Evolutionary conservation across 1,140 invertebrate species (phyloP), one percentile per base, ranked within the genome.

Genomic region (Aphaenogaster ashmeadi): DNA sequence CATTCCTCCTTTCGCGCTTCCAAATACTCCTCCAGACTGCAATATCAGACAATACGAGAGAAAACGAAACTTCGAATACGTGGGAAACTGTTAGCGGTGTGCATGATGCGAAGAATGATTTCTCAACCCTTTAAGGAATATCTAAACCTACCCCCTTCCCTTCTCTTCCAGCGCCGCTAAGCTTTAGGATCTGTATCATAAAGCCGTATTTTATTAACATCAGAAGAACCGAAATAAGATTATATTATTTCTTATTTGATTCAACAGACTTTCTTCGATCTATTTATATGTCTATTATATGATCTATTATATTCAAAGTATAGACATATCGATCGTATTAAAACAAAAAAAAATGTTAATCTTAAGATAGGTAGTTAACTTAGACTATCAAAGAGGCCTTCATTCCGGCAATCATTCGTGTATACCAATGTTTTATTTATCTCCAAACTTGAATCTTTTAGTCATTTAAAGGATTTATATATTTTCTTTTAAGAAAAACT

Each of bases 11-110:
- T 67, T 84, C 54, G 80, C 75, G 83, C 77, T 90, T 90, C 54
- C 67, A 81, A 67, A 75, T 85, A 85, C 69, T 81, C 86, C 69
- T 71, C 33, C 50, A 84, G 69, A 87, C 86, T 81, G 77, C 67
- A 81, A 87, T 74, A 81, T 69, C 75, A 87, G 88, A 90, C 89
- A 89, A 90, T 90, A 90, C 88, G 7, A 75, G 33, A 84, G 60
- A 88, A 89, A 85, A 90, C 64, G 38, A 74, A 74, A 83, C 80
- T 83, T 84, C n/a, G 54, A 75, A 84, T 74, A 84, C 33, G n/a
- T 67, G 47, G 41, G 41, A 50, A 60, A 60, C n/a, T 84, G 69
- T 84, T 84, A 84, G 54, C 41, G 54, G 80, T 84, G 54, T 84
- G 80, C 69, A 75, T 83, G 67, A 83, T 74, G 69, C 80, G 69